A percentile compares a stretch with the other conserved stretches of the same genome.
Conservation (phyloP, 2,888 invertebrate species). For the Nymphalis c-album region DNA sequence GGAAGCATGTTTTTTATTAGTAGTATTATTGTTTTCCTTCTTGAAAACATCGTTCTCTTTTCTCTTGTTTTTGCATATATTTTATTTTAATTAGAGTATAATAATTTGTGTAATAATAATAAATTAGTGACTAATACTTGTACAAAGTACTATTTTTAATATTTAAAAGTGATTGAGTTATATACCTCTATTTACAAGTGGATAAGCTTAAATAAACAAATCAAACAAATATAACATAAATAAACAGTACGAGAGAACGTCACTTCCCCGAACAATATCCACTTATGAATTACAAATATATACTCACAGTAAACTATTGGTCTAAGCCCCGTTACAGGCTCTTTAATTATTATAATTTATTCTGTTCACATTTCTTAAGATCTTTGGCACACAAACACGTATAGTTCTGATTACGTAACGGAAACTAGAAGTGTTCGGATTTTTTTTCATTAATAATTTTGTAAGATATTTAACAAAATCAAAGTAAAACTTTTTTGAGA, state of each 20-base stretch:
- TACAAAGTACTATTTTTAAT: no score
- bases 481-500: no score
- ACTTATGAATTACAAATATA: constrained; percentile 44
- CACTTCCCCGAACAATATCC: constrained; percentile 43
- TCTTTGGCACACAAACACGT: constrained; percentile 49
- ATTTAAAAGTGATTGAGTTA: no score
- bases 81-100: no score
- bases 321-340: constrained; percentile 46
- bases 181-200: constrained; percentile 3
- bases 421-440: constrained; percentile 16
- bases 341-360: constrained; percentile 59
- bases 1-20: no score
- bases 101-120: no score
- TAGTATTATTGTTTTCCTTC: no score
- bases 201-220: constrained; percentile 31
- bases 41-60: no score
- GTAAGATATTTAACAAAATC: neutral
- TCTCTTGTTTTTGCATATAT: no score
- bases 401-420: constrained; percentile 14
- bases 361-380: constrained; percentile 65
- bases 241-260: constrained; percentile 39
- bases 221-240: constrained; percentile 43
- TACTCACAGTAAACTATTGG: constrained; percentile 38
- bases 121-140: no score
- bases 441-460: constrained; percentile 17